Evolutionary conservation across 2,797 vertebrate genomes (phyloP).

Genomic region (Lutjanus campechanus): DNA sequence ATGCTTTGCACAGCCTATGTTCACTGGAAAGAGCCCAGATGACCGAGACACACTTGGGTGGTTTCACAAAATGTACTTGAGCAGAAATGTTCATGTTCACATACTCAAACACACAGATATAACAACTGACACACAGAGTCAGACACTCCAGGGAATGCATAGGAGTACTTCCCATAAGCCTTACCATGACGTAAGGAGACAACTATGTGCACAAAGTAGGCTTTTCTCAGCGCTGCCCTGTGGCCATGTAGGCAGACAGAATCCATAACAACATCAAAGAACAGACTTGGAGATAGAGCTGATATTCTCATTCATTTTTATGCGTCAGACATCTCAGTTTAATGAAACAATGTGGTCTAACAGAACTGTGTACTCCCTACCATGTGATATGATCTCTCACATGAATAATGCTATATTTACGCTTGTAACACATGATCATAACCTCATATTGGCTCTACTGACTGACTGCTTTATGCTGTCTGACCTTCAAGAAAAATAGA

Average conservation of each 20-base stretch:
- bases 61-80: constrained; percentile 25
- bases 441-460: constrained; percentile 24
- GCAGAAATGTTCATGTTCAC: constrained; percentile 22
- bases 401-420: constrained; percentile 52
- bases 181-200: constrained; percentile 75
- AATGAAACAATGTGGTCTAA: constrained; percentile 44
- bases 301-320: constrained; percentile 35
- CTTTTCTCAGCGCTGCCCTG: constrained; percentile 70
- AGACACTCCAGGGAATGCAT: constrained; percentile 69
- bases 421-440: constrained; percentile 49
- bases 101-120: constrained; percentile 20
- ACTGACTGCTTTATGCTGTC: constrained; percentile 24
- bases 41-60: not conserved
- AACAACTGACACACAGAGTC: constrained; percentile 50
- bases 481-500: not conserved
- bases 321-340: constrained; percentile 21
- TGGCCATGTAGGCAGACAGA: constrained; percentile 65
- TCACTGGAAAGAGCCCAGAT: constrained; percentile 1
- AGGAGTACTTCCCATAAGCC: constrained; percentile 74
- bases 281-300: constrained; percentile 31
- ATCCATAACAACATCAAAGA: constrained; percentile 63
- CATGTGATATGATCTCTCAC: constrained; percentile 47
- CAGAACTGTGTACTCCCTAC: constrained; percentile 5
- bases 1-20: constrained; percentile 12
- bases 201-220: constrained; percentile 77